phyloP scores from a whole-genome alignment of 1,140 invertebrate genomes.

The Phthorimaea operculella region DNA sequence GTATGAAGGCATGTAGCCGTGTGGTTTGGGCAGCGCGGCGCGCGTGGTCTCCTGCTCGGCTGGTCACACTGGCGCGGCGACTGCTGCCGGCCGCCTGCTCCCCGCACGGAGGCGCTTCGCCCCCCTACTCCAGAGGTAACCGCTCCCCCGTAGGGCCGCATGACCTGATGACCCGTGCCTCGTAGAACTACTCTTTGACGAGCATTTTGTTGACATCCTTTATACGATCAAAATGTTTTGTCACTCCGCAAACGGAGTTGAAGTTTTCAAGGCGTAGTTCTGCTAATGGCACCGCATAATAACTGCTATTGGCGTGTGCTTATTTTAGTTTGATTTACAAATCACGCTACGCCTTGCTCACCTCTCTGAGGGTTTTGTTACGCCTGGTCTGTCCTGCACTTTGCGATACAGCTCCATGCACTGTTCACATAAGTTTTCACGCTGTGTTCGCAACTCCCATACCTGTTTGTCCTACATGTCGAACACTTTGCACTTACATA shows the following conservation, averaged over 20 bases:
- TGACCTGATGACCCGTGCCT: background rate
- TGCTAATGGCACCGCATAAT: background rate
- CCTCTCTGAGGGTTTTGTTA: too few relatives aligned
- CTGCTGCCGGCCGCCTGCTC: conserved; percentile 78
- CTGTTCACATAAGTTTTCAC: background rate
- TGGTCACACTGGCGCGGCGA: conserved; percentile 69
- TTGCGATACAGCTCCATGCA: background rate
- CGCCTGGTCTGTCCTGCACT: too few relatives aligned
- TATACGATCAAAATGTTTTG: too few relatives aligned
- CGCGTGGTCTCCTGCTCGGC: conserved; percentile 65
- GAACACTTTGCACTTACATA: too few relatives aligned
- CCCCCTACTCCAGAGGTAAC: conserved; percentile 77
- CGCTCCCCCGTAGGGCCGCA: conserved; percentile 7
- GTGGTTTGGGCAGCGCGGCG: conserved; percentile 60
- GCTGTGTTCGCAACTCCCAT: background rate
- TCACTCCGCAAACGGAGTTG: too few relatives aligned
- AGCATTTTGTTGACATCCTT: background rate
- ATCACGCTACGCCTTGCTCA: background rate
- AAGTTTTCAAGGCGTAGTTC: background rate
- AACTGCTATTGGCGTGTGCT: background rate
- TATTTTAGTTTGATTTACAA: background rate
- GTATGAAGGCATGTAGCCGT: conserved; percentile 22
- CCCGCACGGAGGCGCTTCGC: conserved; percentile 76
- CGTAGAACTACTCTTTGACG: conserved; percentile 8
- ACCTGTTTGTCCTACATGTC: background rate